These are phyloP conservation scores for Penaeus monodon DNA, from an alignment of 2,888 invertebrate species.

Conservation along the genomic window DNA sequence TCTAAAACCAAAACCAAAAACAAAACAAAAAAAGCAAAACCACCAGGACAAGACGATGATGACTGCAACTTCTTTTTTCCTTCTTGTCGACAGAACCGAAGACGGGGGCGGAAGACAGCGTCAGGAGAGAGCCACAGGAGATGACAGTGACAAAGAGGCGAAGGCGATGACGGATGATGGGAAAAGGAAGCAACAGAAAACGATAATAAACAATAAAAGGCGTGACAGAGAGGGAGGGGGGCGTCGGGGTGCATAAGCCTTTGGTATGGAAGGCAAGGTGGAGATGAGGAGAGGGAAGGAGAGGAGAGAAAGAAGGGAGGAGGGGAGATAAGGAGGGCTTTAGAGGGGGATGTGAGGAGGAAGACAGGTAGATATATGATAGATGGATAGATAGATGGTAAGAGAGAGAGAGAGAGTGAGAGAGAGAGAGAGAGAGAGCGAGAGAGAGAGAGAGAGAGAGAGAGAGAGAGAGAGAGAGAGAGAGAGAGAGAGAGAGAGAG, in stretches of 20 bases:
- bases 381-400: background rate
- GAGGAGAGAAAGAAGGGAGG: constrained; percentile 10
- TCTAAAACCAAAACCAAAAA: too few relatives aligned
- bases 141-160: too few relatives aligned
- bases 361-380: background rate
- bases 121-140: too few relatives aligned
- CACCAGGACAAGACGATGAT: too few relatives aligned
- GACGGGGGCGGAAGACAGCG: too few relatives aligned
- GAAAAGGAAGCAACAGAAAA: too few relatives aligned
- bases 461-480: background rate
- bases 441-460: background rate
- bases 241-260: background rate
- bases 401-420: constrained; percentile 18
- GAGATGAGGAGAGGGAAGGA: background rate
- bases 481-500: background rate
- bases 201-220: too few relatives aligned
- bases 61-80: too few relatives aligned
- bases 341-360: background rate
- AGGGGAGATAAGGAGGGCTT: background rate
- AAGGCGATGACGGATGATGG: too few relatives aligned
- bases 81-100: too few relatives aligned
- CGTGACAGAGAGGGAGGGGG: constrained; percentile 9
- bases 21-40: too few relatives aligned
- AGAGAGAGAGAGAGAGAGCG: background rate
- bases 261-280: too few relatives aligned